Evolutionary conservation across 2,113 vertebrate species (phyloP), one percentile per base, ranked within the genome.

Genomic region (Larimichthys crocea): DNA sequence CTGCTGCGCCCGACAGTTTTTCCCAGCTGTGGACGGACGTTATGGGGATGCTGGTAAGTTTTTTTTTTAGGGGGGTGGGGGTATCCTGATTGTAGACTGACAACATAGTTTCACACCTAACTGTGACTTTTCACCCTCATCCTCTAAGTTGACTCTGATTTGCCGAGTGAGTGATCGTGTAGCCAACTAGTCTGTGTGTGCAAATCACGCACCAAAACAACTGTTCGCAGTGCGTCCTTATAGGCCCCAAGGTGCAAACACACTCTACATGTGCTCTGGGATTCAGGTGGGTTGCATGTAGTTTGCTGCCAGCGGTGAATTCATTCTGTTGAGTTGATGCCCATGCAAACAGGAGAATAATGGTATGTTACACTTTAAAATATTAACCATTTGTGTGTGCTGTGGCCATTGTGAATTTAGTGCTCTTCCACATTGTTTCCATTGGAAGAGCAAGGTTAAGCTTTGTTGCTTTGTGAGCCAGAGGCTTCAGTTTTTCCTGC

Each of bases 1-100:
- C 90, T 5, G 86, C 90, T 42, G 87, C 86, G 73, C 88, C 96
- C 74, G 97, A 97, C 90, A 96, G 95, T 50, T 97, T 98, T 77
- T 96, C 97, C 75, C 94, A 95, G 76, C 94, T 99, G 79, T 98
- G 98, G 98, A 95, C 94, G 35, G 98, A 99, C 84, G 96, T 99
- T 79, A 99, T 99, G 97, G 97, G 97, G 90, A 99, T 99, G 95
- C 93, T 99, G 97, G 98, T 99, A 92, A 98, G 98, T 96, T 82
- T 65, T 57, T 65, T 76, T 62, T 22, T 16, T 3, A 19, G 5
- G 73, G 24, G 60, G 77, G 83, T 48, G 76, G 80, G 10, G 67
- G 26, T 53, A 73, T 52, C 62, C 75, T 46, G 71, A 82, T 73
- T 48, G 56, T 48, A 68, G 31, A 57, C 49, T 74, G 67, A 75